phyloP scores from a whole-genome alignment of 2,888 invertebrate genomes.

The Sinelater perroti region DNA sequence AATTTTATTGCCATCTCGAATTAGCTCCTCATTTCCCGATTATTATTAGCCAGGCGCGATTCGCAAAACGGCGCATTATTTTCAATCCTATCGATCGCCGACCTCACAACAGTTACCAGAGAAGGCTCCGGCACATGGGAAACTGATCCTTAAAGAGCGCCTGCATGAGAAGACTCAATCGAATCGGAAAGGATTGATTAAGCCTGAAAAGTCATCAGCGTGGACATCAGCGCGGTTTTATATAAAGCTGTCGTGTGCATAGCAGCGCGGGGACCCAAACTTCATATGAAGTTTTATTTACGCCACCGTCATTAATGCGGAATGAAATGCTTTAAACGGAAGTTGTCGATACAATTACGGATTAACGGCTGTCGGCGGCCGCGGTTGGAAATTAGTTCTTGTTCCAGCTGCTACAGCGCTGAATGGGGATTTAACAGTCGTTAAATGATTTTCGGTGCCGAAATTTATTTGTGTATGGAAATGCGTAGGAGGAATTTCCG shows the following conservation, averaged over 20 bases:
- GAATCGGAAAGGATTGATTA: conserved; percentile 21
- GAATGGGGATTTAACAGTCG: too few species aligned
- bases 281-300: background rate
- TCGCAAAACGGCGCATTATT: too few species aligned
- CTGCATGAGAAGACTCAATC: conserved; percentile 18
- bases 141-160: conserved; percentile 9
- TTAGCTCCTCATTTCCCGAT: too few species aligned
- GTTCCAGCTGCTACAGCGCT: too few species aligned
- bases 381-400: too few species aligned
- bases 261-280: background rate
- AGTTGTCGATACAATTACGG: background rate
- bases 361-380: background rate
- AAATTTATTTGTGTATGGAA: too few species aligned
- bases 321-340: background rate
- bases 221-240: conserved; percentile 6
- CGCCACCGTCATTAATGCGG: background rate
- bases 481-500: too few species aligned
- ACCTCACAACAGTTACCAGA: conserved; percentile 14
- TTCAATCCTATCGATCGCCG: conserved; percentile 5
- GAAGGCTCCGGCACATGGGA: conserved; percentile 1
- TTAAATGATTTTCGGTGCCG: too few species aligned
- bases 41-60: too few species aligned
- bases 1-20: too few species aligned
- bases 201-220: conserved; percentile 12
- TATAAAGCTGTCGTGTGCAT: conserved; percentile 13